Evolutionary conservation across 2,888 invertebrate genomes (phyloP).

Genomic region (Scotopteryx bipunctaria): DNA sequence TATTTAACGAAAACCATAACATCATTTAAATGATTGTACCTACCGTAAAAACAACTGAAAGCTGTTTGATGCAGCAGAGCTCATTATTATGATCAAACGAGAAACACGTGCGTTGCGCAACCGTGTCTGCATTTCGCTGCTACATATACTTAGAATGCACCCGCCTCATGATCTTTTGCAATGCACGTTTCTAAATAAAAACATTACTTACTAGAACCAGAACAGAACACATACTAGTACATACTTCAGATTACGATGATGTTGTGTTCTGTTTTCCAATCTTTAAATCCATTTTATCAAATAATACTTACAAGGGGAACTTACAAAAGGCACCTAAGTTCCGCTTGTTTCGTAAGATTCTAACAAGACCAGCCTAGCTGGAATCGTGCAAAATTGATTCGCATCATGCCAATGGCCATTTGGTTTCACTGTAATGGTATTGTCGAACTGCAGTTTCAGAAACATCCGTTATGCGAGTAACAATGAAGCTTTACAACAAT

Average conservation of each 20-base stretch:
- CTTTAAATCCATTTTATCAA: no score
- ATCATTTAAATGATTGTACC: background rate
- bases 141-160: conserved; percentile 17
- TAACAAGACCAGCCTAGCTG: conserved; percentile 21
- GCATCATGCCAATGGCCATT: conserved; percentile 33
- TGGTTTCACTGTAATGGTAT: conserved; percentile 16
- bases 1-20: no score
- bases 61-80: conserved; percentile 7
- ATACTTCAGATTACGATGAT: no score
- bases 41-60: conserved; percentile 7
- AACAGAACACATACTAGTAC: no score
- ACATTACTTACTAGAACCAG: no score
- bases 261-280: no score
- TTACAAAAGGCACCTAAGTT: no score
- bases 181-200: conserved; percentile 18
- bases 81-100: conserved; percentile 8
- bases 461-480: conserved; percentile 8
- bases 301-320: no score
- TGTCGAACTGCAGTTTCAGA: conserved; percentile 13
- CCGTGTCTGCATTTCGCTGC: conserved; percentile 15
- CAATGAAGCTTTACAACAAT: conserved; percentile 5
- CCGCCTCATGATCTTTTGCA: conserved; percentile 26
- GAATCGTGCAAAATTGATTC: conserved; percentile 47
- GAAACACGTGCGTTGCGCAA: conserved; percentile 29
- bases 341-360: background rate